phyloP scores from a whole-genome alignment of 2,888 invertebrate genomes.

The Tiliacea aurago region DNA sequence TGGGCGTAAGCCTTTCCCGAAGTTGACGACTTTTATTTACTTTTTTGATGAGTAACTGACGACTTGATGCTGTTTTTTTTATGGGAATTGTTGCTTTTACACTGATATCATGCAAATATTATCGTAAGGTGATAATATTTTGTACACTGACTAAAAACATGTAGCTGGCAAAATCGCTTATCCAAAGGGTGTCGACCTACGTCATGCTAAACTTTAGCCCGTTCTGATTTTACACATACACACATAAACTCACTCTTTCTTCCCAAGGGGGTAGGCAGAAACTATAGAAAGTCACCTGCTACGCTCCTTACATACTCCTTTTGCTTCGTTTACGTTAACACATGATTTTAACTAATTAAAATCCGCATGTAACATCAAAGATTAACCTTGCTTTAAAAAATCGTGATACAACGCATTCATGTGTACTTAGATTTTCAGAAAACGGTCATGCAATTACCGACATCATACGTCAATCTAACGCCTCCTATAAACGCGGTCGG shows the following conservation, averaged over 20 bases:
- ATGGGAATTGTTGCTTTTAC: no score
- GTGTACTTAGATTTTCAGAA: not conserved
- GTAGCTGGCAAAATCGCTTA: not conserved
- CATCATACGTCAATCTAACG: not conserved
- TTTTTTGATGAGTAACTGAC: conserved; percentile 12
- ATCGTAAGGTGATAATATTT: not conserved
- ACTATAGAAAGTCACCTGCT: no score
- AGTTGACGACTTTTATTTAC: conserved; percentile 10
- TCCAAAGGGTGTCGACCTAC: not conserved
- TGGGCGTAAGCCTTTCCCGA: conserved; percentile 47
- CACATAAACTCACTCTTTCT: no score
- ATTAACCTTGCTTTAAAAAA: no score
- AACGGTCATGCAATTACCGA: not conserved
- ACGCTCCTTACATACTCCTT: no score
- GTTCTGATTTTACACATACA: not conserved
- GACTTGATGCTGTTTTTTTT: not conserved
- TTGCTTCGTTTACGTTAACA: no score
- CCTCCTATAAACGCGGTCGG: no score
- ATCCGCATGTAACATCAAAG: not conserved
- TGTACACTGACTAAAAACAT: not conserved
- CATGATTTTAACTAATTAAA: no score
- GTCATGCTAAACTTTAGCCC: not conserved
- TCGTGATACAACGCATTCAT: not conserved
- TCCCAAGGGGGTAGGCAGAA: no score
- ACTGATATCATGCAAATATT: not conserved